Evolutionary conservation across 1,140 invertebrate species (phyloP).

Genomic region (Temnothorax longispinosus): DNA sequence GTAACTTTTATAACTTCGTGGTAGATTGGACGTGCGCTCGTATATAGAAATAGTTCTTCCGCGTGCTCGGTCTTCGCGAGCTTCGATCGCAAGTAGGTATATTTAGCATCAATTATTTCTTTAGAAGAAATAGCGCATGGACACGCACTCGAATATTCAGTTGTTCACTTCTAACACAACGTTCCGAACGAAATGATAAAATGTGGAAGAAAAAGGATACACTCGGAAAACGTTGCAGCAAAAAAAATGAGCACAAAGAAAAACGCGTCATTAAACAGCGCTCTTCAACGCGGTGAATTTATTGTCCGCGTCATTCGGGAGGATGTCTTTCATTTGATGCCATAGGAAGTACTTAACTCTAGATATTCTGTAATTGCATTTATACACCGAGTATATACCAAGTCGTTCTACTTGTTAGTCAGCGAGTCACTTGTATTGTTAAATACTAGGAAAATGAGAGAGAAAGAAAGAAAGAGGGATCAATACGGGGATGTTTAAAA

Average conservation of each 20-base stretch:
- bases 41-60: conserved; percentile 16
- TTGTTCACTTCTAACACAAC: conserved; percentile 25
- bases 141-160: background rate
- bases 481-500: background rate
- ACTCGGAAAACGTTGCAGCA: background rate
- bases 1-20: conserved; percentile 43
- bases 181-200: background rate
- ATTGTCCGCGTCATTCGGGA: conserved; percentile 14
- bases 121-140: background rate
- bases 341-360: conserved; percentile 7
- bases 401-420: conserved; percentile 21
- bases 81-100: background rate
- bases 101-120: conserved; percentile 30
- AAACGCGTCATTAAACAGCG: background rate
- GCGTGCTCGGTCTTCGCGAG: background rate
- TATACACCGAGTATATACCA: background rate
- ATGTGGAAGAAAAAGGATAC: background rate
- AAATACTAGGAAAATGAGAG: conserved; percentile 14
- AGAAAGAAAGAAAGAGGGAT: background rate
- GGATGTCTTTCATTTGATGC: conserved; percentile 45
- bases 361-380: background rate
- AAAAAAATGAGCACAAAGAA: background rate
- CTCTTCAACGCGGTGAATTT: conserved; percentile 2
- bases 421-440: conserved; percentile 18
- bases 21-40: background rate